Conservation (phyloP, 1,140 invertebrate genomes). For the Sinella curviseta region DNA sequence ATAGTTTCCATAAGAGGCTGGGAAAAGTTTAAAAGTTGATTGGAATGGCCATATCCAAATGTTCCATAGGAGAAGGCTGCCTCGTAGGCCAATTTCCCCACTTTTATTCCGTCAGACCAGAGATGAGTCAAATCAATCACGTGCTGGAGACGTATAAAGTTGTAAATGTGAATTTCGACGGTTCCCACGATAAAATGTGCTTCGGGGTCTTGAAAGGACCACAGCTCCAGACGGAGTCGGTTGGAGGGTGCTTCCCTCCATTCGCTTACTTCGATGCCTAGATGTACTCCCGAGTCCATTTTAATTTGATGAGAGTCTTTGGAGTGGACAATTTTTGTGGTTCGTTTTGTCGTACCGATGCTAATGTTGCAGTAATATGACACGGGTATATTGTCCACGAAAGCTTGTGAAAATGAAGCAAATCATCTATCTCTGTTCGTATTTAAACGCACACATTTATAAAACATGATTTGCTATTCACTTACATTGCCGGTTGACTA, state of each 20-base stretch:
- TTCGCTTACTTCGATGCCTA: constrained; percentile 33
- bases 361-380: constrained; percentile 27
- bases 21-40: constrained; percentile 39
- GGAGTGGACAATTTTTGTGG: not conserved
- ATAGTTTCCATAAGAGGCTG: constrained; percentile 28
- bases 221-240: constrained; percentile 28
- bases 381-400: not conserved
- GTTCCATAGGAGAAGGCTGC: constrained; percentile 40
- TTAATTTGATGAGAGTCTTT: constrained; percentile 6
- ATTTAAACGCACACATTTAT: not conserved
- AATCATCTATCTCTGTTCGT: not conserved
- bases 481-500: constrained; percentile 23
- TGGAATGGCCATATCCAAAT: constrained; percentile 42
- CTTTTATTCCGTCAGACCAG: constrained; percentile 23
- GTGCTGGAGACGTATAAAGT: constrained; percentile 34
- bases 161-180: constrained; percentile 32
- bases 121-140: constrained; percentile 6
- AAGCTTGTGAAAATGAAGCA: not conserved
- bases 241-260: constrained; percentile 32
- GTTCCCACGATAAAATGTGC: constrained; percentile 39
- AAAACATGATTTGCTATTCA: not conserved
- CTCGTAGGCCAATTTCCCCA: constrained; percentile 34
- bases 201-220: constrained; percentile 44
- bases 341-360: constrained; percentile 5
- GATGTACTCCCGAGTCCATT: constrained; percentile 28